Conservation (phyloP, 2,113 vertebrate genomes). For the Passer domesticus region DNA sequence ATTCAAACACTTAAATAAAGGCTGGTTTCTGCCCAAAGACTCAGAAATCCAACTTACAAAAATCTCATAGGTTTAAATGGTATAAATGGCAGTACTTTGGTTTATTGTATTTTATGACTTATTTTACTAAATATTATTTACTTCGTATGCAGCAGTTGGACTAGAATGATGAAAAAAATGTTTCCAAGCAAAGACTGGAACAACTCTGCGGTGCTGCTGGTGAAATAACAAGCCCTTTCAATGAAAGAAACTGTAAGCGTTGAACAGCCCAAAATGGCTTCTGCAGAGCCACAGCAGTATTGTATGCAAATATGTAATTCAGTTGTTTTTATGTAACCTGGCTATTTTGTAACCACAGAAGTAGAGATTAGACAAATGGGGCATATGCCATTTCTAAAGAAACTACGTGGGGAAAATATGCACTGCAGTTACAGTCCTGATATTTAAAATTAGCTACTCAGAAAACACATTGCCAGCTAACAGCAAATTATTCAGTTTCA, state of each 20-base stretch:
- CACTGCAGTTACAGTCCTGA: neutral
- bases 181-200: slow-evolving; percentile 15
- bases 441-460: slow-evolving; percentile 2
- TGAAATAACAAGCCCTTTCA: slow-evolving; percentile 47
- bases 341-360: slow-evolving; percentile 48
- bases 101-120: slow-evolving; percentile 20
- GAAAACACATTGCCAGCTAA: slow-evolving; percentile 1
- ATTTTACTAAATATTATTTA: slow-evolving; percentile 55
- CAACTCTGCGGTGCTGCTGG: slow-evolving; percentile 3
- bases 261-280: slow-evolving; percentile 56
- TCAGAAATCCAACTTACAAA: slow-evolving; percentile 35
- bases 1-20: slow-evolving; percentile 57
- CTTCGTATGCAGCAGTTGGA: neutral
- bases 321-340: slow-evolving; percentile 48
- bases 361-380: slow-evolving; percentile 33
- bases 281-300: slow-evolving; percentile 50
- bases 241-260: neutral
- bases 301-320: slow-evolving; percentile 64
- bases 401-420: slow-evolving; percentile 14
- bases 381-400: slow-evolving; percentile 24
- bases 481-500: slow-evolving; percentile 25
- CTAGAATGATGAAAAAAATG: neutral
- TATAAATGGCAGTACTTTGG: neutral
- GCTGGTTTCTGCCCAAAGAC: slow-evolving; percentile 40
- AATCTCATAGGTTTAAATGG: slow-evolving; percentile 11